phyloP scores from a whole-genome alignment of 64 coral and sea anemone genomes.

The Actinia tenebrosa region DNA sequence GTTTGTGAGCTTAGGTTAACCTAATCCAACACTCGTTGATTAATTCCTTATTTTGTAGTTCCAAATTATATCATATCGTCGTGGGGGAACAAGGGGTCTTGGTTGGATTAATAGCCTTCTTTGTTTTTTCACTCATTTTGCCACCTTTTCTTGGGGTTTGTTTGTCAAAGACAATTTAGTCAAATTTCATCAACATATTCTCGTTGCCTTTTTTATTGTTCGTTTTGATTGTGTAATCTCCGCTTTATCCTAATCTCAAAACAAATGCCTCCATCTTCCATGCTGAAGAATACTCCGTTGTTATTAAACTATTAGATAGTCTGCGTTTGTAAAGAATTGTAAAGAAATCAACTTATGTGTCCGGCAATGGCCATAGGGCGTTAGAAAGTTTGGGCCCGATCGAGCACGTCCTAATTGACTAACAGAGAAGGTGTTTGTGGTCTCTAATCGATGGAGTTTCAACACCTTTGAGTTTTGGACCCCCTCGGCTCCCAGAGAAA shows the following conservation, averaged over 20 bases:
- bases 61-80: constrained; percentile 35
- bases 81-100: constrained; percentile 70
- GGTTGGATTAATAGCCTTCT: constrained; percentile 67
- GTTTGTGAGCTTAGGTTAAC: constrained; percentile 12
- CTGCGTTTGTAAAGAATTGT: not conserved
- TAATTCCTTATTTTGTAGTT: not conserved
- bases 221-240: constrained; percentile 17
- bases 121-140: constrained; percentile 73
- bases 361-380: not conserved
- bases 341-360: not conserved
- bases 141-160: constrained; percentile 72
- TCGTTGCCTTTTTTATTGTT: constrained; percentile 28
- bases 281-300: not conserved
- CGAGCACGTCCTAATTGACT: not conserved
- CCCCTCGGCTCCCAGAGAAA: not conserved
- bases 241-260: constrained; percentile 19
- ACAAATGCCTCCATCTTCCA: not conserved
- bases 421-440: not conserved
- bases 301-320: constrained; percentile 3
- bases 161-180: constrained; percentile 41
- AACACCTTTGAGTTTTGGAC: constrained; percentile 12
- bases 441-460: constrained; percentile 12
- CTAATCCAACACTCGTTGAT: not conserved
- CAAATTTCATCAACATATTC: constrained; percentile 25
- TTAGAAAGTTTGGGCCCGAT: not conserved